These are phyloP conservation scores for Campaea margaritaria DNA, from an alignment of 2,888 invertebrate species.

Conservation along the genomic window DNA sequence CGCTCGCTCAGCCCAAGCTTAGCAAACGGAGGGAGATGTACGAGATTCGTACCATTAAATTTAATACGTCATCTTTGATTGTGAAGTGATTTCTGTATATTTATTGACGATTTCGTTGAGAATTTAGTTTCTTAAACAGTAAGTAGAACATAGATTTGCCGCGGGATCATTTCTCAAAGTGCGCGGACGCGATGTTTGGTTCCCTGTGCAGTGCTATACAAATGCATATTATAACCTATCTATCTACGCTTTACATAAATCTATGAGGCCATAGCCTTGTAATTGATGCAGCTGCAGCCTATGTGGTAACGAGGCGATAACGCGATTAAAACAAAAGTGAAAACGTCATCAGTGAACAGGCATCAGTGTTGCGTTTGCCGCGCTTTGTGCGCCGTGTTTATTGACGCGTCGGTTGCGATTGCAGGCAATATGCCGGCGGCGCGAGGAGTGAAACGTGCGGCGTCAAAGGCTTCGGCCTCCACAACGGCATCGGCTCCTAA, in stretches of 20 bases:
- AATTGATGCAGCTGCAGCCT: conserved; percentile 70
- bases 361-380: conserved; percentile 66
- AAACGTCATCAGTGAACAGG: conserved; percentile 68
- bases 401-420: conserved; percentile 81
- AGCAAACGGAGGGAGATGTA: conserved; percentile 73
- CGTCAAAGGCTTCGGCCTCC: conserved; percentile 74
- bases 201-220: conserved; percentile 77
- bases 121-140: conserved; percentile 65
- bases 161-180: conserved; percentile 51
- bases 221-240: conserved; percentile 84
- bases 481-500: conserved; percentile 70
- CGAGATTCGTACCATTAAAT: conserved; percentile 71
- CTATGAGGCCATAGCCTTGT: conserved; percentile 76
- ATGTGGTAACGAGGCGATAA: conserved; percentile 67
- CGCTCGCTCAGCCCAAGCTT: conserved; percentile 73
- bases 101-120: conserved; percentile 56
- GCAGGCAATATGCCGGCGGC: conserved; percentile 83
- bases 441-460: conserved; percentile 80
- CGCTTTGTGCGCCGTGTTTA: conserved; percentile 68
- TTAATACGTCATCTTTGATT: conserved; percentile 79
- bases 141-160: conserved; percentile 62
- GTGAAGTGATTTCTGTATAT: conserved; percentile 63
- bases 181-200: conserved; percentile 75
- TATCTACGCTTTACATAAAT: conserved; percentile 77
- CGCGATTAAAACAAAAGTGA: conserved; percentile 72